Evolutionary conservation across 1,140 invertebrate genomes (phyloP).

Genomic region (Drosophila repleta): DNA sequence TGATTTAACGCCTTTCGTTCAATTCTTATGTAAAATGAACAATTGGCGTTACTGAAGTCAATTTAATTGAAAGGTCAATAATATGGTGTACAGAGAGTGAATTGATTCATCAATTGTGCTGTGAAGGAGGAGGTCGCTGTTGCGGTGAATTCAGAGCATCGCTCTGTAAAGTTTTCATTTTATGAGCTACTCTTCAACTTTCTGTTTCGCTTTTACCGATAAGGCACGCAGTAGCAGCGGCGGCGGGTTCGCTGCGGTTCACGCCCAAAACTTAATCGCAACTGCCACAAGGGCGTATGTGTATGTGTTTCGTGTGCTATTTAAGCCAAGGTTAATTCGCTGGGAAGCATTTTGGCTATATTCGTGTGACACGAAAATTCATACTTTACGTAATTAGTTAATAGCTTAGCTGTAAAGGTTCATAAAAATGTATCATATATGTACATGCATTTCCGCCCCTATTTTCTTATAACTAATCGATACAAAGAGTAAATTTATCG

Average conservation of each 20-base stretch:
- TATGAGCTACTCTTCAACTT: constrained; percentile 21
- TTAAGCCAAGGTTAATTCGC: constrained; percentile 26
- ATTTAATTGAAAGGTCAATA: constrained; percentile 63
- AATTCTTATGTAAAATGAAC: constrained; percentile 51
- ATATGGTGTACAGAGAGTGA: constrained; percentile 34
- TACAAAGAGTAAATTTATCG: constrained; percentile 17
- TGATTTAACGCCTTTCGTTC: constrained; percentile 24
- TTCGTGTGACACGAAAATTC: neutral
- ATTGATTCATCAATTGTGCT: constrained; percentile 64
- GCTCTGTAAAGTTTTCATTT: constrained; percentile 38
- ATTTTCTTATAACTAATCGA: constrained; percentile 19
- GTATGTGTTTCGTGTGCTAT: constrained; percentile 9
- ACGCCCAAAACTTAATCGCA: constrained; percentile 47
- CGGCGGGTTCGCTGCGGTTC: constrained; percentile 34
- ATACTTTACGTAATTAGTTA: neutral
- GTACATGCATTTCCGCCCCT: neutral
- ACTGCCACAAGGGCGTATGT: constrained; percentile 29
- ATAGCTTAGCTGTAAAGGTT: neutral
- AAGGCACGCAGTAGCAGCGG: constrained; percentile 17
- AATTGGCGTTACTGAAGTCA: neutral
- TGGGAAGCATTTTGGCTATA: neutral
- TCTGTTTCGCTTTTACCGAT: constrained; percentile 28
- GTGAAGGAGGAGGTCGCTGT: neutral
- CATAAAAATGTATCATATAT: neutral
- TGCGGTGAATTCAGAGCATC: constrained; percentile 6